phyloP scores from a whole-genome alignment of 2,888 invertebrate genomes.

The Campoplex capitator region DNA sequence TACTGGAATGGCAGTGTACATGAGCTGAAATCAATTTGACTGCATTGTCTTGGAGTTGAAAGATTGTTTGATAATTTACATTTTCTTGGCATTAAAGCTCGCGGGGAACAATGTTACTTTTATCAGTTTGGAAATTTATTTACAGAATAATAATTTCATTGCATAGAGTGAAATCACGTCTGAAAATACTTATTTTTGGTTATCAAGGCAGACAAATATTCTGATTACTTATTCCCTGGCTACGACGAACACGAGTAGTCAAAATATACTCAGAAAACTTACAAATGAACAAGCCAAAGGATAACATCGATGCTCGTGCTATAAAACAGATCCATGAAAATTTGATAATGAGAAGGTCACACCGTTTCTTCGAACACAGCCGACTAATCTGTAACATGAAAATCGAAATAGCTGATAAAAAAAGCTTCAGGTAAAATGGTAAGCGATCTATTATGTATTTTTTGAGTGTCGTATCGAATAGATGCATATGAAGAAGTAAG shows the following conservation, averaged over 20 bases:
- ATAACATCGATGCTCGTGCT: not conserved
- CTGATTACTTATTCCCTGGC: not conserved
- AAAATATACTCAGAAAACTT: not conserved
- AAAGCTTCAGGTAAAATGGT: not conserved
- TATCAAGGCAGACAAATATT: not conserved
- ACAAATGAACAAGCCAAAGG: not conserved
- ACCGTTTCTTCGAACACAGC: not conserved
- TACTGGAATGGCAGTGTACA: not conserved
- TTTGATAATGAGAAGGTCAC: not conserved
- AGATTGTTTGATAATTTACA: not conserved
- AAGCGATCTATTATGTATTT: not conserved
- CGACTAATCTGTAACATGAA: not conserved
- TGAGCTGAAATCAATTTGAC: constrained; percentile 27
- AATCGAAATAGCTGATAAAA: not conserved
- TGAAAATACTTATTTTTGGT: not conserved
- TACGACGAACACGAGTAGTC: not conserved
- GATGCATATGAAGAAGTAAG: not conserved
- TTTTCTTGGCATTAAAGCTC: not conserved
- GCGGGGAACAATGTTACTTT: not conserved
- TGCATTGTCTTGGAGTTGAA: not conserved
- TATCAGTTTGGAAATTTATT: not conserved
- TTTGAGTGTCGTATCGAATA: not conserved
- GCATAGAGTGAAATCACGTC: not conserved
- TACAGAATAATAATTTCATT: not conserved
- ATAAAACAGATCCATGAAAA: not conserved